A percentile compares a stretch with the other conserved stretches of the same genome.
Evolutionary conservation across 2,888 invertebrate genomes (phyloP).

Genomic region (Lissocephala sabroskyi): DNA sequence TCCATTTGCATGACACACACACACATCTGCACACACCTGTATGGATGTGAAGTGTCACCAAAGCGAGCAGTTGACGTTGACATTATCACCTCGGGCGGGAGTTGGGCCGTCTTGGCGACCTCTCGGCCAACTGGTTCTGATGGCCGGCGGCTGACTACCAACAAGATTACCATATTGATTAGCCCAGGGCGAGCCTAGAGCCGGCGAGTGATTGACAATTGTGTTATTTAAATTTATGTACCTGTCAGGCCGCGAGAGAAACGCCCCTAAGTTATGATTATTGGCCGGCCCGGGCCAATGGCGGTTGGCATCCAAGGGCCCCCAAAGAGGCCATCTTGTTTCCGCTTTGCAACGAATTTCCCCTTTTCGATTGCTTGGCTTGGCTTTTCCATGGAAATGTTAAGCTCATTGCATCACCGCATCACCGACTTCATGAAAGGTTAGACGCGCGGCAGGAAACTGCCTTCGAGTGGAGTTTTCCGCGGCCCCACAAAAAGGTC

Average conservation of each 20-base stretch:
- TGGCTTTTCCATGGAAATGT: constrained; percentile 19
- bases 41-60: constrained; percentile 16
- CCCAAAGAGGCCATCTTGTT: too few relatives aligned
- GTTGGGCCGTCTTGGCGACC: constrained; percentile 13
- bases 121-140: constrained; percentile 30
- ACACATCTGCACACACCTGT: constrained; percentile 34
- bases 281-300: too few relatives aligned
- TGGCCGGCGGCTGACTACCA: background rate
- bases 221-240: constrained; percentile 61
- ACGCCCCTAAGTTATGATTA: constrained; percentile 32
- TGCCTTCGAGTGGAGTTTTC: background rate
- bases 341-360: too few relatives aligned
- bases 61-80: constrained; percentile 24
- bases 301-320: too few relatives aligned
- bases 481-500: background rate
- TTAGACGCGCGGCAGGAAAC: constrained; percentile 6
- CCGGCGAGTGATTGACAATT: constrained; percentile 51
- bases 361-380: constrained; percentile 2
- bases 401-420: constrained; percentile 46
- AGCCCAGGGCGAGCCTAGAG: constrained; percentile 44
- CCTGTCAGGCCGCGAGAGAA: constrained; percentile 25
- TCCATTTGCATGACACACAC: constrained; percentile 28
- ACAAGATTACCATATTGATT: constrained; percentile 55
- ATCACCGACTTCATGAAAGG: constrained; percentile 35
- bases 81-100: constrained; percentile 57